A percentile compares a stretch with the other conserved stretches of the same genome.
These are phyloP conservation scores for Arenicola marina DNA, from an alignment of 2,888 invertebrate genomes.

Conservation along the genomic window DNA sequence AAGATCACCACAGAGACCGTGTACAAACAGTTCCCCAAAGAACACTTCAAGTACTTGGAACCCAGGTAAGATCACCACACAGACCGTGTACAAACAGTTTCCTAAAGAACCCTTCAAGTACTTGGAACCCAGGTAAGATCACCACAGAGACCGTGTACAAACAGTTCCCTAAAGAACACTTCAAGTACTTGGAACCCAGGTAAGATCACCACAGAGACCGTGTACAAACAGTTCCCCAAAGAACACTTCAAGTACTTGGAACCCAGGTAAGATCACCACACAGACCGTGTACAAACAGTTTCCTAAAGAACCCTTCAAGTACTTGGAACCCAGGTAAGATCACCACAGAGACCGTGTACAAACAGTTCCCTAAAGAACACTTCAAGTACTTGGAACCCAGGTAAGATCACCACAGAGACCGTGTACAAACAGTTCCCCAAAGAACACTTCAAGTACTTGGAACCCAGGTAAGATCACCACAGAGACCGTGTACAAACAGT, in stretches of 20 bases:
- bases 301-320: constrained; percentile 90
- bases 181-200: constrained; percentile 87
- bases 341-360: too few species aligned
- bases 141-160: too few species aligned
- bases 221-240: constrained; percentile 87
- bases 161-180: constrained; percentile 91
- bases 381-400: constrained; percentile 91
- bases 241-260: constrained; percentile 96
- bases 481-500: too few species aligned
- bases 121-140: constrained; percentile 78
- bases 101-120: constrained; percentile 93
- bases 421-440: constrained; percentile 90
- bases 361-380: constrained; percentile 89
- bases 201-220: too few species aligned
- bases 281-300: too few species aligned
- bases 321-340: constrained; percentile 80
- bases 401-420: too few species aligned
- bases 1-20: too few species aligned
- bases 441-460: constrained; percentile 93
- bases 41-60: constrained; percentile 93
- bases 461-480: constrained; percentile 74
- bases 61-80: too few species aligned
- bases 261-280: too few species aligned
- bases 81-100: too few species aligned
- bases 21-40: constrained; percentile 89